Conservation (phyloP, 2,888 invertebrate species). For the Spicauda simplicius region DNA sequence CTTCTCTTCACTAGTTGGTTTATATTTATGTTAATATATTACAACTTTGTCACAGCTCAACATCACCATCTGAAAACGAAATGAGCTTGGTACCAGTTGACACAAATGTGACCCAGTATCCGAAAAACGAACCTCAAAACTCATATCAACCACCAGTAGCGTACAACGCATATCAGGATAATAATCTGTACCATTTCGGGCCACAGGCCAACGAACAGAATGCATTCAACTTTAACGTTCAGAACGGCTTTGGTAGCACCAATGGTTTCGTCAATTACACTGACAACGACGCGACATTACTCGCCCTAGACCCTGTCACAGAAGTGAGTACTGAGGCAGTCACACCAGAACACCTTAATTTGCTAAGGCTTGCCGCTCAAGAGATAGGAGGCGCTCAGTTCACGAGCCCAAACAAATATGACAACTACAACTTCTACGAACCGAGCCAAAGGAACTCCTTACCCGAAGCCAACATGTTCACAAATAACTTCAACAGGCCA, state of each 20-base stretch:
- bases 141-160: slow-evolving; percentile 61
- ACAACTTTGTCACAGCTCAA: slow-evolving; percentile 54
- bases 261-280: slow-evolving; percentile 69
- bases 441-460: slow-evolving; percentile 77
- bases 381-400: slow-evolving; percentile 80
- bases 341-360: slow-evolving; percentile 75
- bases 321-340: slow-evolving; percentile 61
- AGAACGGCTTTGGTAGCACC: slow-evolving; percentile 64
- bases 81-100: slow-evolving; percentile 56
- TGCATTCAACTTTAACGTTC: slow-evolving; percentile 65
- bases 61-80: slow-evolving; percentile 72
- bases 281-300: slow-evolving; percentile 64
- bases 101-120: slow-evolving; percentile 52
- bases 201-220: slow-evolving; percentile 57
- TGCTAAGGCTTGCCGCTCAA: slow-evolving; percentile 79
- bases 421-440: slow-evolving; percentile 75
- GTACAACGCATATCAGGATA: slow-evolving; percentile 60
- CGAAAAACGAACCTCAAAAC: slow-evolving; percentile 61
- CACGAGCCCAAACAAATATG: slow-evolving; percentile 60
- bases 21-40: too few species aligned
- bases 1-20: too few species aligned
- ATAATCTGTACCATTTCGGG: slow-evolving; percentile 60
- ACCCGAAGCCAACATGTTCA: slow-evolving; percentile 70
- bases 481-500: slow-evolving; percentile 66
- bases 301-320: slow-evolving; percentile 64